Conservation (phyloP, 2,113 vertebrate species). For the Malurus cyaneus region DNA sequence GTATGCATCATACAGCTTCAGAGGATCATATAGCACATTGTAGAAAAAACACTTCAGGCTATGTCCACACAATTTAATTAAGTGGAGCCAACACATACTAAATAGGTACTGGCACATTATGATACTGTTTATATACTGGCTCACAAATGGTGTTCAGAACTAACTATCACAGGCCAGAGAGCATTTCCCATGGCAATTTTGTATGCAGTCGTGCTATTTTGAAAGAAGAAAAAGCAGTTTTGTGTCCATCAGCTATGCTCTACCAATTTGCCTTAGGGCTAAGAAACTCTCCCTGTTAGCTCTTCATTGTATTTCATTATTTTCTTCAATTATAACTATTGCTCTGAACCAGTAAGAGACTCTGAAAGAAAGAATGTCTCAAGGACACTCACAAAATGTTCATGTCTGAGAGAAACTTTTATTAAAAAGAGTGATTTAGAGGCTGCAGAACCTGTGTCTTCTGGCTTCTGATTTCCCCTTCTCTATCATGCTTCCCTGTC, state of each 20-base stretch:
- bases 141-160: neutral
- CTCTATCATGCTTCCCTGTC: neutral
- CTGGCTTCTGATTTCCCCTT: neutral
- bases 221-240: neutral
- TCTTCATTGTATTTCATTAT: neutral
- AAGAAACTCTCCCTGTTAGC: neutral
- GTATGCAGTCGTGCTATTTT: neutral
- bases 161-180: neutral
- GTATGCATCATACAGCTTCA: neutral
- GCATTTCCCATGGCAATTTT: neutral
- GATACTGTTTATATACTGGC: neutral
- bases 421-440: neutral
- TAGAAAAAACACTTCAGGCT: neutral
- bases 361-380: neutral
- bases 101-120: neutral
- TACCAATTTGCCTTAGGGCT: neutral
- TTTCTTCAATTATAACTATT: slow-evolving; percentile 4
- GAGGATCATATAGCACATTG: neutral
- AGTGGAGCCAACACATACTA: neutral
- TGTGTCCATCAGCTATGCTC: neutral
- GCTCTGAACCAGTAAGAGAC: neutral
- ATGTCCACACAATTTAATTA: neutral
- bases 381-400: neutral
- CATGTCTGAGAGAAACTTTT: neutral
- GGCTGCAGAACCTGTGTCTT: neutral